A percentile compares a stretch with the other conserved stretches of the same genome.
Evolutionary conservation across 1,140 invertebrate species (phyloP).

Genomic region (Cotesia typhae): DNA sequence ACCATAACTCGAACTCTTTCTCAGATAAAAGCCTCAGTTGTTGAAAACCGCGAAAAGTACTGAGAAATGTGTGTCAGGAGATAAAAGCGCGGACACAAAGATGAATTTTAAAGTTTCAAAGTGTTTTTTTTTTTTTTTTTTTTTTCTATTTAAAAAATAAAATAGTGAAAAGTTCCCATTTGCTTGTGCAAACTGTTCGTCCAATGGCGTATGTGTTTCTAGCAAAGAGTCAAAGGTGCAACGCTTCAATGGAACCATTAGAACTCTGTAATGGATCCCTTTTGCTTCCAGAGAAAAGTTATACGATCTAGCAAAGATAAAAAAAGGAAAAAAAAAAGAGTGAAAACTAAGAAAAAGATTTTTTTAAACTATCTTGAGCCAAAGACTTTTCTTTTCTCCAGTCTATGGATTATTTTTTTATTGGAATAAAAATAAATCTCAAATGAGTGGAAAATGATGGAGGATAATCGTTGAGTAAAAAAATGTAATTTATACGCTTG

Average conservation of each 20-base stretch:
- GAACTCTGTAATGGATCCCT: constrained; percentile 40
- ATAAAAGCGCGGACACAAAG: constrained; percentile 13
- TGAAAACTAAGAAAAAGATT: not conserved
- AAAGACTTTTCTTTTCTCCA: no score
- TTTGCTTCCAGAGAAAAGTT: constrained; percentile 26
- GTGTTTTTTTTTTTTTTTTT: no score
- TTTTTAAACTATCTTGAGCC: no score
- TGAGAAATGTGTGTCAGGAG: constrained; percentile 19
- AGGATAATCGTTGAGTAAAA: no score
- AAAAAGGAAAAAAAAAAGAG: no score
- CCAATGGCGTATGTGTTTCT: constrained; percentile 33
- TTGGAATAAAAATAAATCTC: no score
- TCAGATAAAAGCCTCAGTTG: no score
- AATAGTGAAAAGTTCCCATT: constrained; percentile 40
- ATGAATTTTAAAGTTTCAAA: not conserved
- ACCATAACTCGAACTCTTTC: no score
- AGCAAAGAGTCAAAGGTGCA: constrained; percentile 42
- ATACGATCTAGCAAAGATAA: not conserved
- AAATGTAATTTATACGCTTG: no score
- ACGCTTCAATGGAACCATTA: constrained; percentile 47
- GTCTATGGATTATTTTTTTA: no score
- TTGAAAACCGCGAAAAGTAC: not conserved
- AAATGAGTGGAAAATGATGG: no score
- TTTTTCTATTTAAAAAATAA: constrained; percentile 12
- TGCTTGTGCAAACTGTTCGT: constrained; percentile 47